phyloP scores from a whole-genome alignment of 2,113 vertebrate species.

The Mionectes macconnelli region DNA sequence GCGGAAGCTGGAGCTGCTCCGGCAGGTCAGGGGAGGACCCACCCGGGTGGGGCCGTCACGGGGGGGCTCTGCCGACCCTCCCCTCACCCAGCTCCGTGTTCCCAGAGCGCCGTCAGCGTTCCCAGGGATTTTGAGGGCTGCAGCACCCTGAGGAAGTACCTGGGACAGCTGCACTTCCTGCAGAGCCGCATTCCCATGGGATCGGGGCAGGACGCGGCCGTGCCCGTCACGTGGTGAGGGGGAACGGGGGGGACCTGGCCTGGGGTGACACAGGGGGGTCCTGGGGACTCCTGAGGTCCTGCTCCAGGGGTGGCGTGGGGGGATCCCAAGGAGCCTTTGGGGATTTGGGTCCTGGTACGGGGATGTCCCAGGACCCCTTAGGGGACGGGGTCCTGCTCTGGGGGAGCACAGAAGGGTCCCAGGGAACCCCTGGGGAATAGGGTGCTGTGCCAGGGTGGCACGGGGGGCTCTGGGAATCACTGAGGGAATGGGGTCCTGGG shows the following conservation, averaged over 20 bases:
- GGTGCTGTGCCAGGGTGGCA: too few relatives aligned
- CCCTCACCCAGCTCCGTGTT: too few relatives aligned
- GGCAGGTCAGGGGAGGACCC: slow-evolving; percentile 79
- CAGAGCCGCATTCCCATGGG: slow-evolving; percentile 96
- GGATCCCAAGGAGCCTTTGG: neutral
- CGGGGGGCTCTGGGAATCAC: too few relatives aligned
- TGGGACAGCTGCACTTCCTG: slow-evolving; percentile 95
- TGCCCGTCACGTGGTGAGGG: slow-evolving; percentile 89
- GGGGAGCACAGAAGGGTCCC: too few relatives aligned
- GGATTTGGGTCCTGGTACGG: neutral
- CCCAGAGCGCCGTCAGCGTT: slow-evolving; percentile 84
- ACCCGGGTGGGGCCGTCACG: neutral
- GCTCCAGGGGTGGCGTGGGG: too few relatives aligned
- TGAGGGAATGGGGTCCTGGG: too few relatives aligned
- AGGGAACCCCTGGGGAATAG: neutral
- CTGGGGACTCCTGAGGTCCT: neutral
- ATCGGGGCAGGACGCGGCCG: slow-evolving; percentile 84
- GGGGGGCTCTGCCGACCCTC: neutral
- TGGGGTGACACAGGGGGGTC: neutral
- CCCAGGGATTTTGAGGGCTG: slow-evolving; percentile 96
- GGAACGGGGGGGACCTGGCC: too few relatives aligned
- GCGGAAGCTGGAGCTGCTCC: slow-evolving; percentile 91
- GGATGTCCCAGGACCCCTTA: neutral
- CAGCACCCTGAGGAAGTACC: slow-evolving; percentile 94
- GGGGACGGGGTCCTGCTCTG: fast-evolving